phyloP scores from a whole-genome alignment of 2,113 vertebrate species.

The Ranitomeya variabilis region DNA sequence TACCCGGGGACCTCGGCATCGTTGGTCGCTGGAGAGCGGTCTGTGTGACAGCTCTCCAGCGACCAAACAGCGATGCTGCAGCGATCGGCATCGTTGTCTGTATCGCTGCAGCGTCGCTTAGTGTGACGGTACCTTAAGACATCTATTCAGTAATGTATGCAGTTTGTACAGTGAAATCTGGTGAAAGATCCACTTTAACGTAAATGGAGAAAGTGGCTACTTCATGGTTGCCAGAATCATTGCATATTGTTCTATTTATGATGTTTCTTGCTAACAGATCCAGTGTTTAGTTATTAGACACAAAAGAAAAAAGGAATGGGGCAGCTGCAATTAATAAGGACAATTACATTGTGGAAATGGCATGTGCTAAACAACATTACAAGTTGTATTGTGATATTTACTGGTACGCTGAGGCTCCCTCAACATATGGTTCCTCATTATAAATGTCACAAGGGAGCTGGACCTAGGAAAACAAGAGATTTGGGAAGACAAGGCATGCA shows the following conservation, averaged over 20 bases:
- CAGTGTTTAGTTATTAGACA: not conserved
- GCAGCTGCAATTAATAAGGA: slow-evolving; percentile 31
- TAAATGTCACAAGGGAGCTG: not conserved
- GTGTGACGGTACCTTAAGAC: no score
- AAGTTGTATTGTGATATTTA: slow-evolving; percentile 30
- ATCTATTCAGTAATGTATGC: no score
- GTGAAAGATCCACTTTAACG: no score
- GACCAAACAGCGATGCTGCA: no score
- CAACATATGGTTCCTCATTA: slow-evolving; percentile 1
- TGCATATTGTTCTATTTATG: not conserved
- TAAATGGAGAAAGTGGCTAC: no score
- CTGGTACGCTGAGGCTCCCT: slow-evolving; percentile 14
- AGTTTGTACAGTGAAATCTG: no score
- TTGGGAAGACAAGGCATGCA: not conserved
- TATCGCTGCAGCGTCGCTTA: no score
- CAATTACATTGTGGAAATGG: slow-evolving; percentile 21
- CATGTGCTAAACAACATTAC: slow-evolving; percentile 20
- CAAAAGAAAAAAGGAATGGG: not conserved
- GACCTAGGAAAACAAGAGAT: not conserved
- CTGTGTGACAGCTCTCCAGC: no score
- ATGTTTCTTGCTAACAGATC: not conserved
- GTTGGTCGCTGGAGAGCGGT: no score
- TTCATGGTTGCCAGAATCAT: not conserved
- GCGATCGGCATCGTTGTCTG: no score
- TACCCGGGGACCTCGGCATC: no score